Conservation (phyloP, 2,797 vertebrate species). For the Hipposideros larvatus region DNA sequence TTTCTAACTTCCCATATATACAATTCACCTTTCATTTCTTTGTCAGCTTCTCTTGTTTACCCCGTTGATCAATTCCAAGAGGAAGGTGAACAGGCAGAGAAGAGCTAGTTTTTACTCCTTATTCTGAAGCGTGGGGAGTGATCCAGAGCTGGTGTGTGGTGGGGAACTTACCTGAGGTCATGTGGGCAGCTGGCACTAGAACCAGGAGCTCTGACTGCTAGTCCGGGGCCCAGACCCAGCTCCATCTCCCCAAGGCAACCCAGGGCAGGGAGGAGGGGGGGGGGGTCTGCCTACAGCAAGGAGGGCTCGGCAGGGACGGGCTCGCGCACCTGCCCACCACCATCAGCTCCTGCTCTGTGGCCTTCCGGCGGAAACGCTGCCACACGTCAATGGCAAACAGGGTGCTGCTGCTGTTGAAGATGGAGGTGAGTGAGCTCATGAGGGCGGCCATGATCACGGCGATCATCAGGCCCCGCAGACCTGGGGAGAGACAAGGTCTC, state of each 20-base stretch:
- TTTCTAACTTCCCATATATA: neutral
- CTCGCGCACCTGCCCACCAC: conserved; percentile 93
- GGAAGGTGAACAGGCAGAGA: neutral
- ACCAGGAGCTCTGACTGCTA: neutral
- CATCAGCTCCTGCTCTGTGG: conserved; percentile 95
- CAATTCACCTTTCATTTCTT: neutral
- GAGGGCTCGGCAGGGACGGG: rapidly evolving
- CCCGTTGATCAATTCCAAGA: neutral
- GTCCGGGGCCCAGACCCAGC: neutral
- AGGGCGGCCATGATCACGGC: conserved; percentile 97
- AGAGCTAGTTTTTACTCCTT: neutral
- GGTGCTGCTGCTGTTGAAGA: conserved; percentile 98
- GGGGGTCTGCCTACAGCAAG: neutral
- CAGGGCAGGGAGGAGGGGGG: neutral
- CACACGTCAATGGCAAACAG: conserved; percentile 97
- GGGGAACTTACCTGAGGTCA: neutral
- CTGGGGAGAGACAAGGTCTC: conserved; percentile 83
- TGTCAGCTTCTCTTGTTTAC: neutral
- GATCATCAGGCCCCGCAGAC: conserved; percentile 97
- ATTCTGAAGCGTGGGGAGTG: neutral
- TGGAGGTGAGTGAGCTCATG: conserved; percentile 98
- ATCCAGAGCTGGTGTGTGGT: neutral
- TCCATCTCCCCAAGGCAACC: neutral
- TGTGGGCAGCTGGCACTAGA: neutral
- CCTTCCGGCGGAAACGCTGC: conserved; percentile 88